These are phyloP conservation scores for Pollicipes pollicipes DNA, from an alignment of 1,140 invertebrate species.

Conservation along the genomic window DNA sequence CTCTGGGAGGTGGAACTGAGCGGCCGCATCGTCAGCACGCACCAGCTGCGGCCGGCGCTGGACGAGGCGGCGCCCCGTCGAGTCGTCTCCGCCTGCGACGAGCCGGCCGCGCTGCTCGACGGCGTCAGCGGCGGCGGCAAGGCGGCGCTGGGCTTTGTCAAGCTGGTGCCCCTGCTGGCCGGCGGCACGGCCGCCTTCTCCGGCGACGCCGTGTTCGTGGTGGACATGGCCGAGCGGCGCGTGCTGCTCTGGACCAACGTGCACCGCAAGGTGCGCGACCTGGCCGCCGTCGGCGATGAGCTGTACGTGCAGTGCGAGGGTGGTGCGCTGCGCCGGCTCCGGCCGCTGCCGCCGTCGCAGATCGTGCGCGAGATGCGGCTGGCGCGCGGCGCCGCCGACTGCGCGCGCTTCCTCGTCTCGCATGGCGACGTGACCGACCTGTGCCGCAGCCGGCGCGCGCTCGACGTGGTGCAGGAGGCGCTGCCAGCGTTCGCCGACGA, in stretches of 20 bases:
- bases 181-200: neutral
- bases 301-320: slow-evolving; percentile 1
- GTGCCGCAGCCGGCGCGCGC: neutral
- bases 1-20: neutral
- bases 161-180: neutral
- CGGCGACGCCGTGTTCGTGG: neutral
- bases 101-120: neutral
- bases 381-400: neutral
- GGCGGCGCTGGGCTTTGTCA: neutral
- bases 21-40: neutral
- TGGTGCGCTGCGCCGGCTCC: neutral
- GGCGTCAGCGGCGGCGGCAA: neutral
- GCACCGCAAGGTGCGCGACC: neutral
- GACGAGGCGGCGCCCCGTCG: neutral
- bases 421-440: neutral
- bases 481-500: neutral
- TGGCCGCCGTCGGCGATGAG: neutral
- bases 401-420: neutral
- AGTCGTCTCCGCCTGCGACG: neutral
- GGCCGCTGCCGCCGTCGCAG: neutral
- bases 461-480: neutral
- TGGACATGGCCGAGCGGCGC: neutral
- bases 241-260: neutral
- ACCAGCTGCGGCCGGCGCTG: neutral
- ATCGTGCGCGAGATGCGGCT: neutral